A percentile compares a stretch with the other conserved stretches of the same genome.
Conservation (phyloP, 2,113 vertebrate genomes). For the Ictalurus punctatus region DNA sequence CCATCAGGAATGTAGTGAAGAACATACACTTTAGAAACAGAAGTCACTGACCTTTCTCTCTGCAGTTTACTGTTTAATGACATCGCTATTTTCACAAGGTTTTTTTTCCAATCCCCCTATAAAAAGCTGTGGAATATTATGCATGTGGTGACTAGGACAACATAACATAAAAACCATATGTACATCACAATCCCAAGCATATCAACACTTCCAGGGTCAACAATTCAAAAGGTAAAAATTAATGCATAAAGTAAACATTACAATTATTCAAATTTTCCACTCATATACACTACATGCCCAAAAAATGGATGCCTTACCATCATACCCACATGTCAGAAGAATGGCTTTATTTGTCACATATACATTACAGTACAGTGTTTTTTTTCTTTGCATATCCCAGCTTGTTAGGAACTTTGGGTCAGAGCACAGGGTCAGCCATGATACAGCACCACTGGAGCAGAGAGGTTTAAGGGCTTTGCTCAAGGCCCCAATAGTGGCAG, state of each 20-base stretch:
- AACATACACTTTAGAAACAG: conserved; percentile 2
- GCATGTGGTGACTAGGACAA: background rate
- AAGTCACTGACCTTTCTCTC: conserved; percentile 29
- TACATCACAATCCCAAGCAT: background rate
- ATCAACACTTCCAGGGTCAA: background rate
- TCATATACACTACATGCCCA: background rate
- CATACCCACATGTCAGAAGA: background rate
- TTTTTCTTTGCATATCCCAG: background rate
- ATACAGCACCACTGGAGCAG: background rate
- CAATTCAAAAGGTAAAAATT: background rate
- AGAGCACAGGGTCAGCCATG: background rate
- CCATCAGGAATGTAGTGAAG: conserved; percentile 26
- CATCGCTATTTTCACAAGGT: background rate
- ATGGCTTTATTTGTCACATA: background rate
- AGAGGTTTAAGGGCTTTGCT: background rate
- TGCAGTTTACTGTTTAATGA: background rate
- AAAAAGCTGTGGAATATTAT: background rate
- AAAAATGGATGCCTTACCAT: background rate
- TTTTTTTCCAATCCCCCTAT: background rate
- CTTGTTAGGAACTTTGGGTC: background rate
- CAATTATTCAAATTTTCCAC: background rate
- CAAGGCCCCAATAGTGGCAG: background rate
- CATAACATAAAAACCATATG: background rate
- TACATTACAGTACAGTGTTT: background rate
- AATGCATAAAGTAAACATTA: background rate